Base-by-base conservation (phyloP, 1,140 invertebrate genomes). In the Penaeus japonicus region DNA sequence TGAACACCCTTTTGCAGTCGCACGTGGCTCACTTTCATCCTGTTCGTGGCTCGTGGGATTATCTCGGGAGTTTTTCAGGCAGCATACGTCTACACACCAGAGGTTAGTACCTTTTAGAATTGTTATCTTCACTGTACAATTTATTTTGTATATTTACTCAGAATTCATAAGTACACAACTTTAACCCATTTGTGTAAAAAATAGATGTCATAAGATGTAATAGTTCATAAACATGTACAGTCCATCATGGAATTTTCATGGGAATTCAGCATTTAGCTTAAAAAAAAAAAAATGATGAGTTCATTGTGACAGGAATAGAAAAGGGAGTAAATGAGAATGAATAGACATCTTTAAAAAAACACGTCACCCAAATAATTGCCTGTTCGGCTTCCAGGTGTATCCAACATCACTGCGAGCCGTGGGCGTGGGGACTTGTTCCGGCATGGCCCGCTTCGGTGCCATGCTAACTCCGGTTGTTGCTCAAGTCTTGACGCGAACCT, bases 61-160 rank as follows among this genome's bases (percentile, higher is more conserved):
- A 98, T 99, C 89, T 97, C 97, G 47, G 97, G 97, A 2, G 95
- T 98, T 5, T 99, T 99, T 92, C 97, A 98, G 94, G 97, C 97
- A 22, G 96, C 97, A 0, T 99, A 99, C 92, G 97, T 99, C 22
- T 99, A 99, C 91, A 98, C 98, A 22, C 97, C 97, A 32, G 97
- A 98, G 94, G 96, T 98, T 89, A 92, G 89, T 79, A 20, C 27
- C 5, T 20, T 15, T 22, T 10, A n/a, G 32, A 1, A 15, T 20
- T 57, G 17, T 53, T 35, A 55, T 47, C 20, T 35, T n/a, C n/a
- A n/a, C n/a, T n/a, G n/a, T n/a, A 30, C 47, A 79, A 35, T 4
- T 32, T 2, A 39, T 32, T 35, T 39, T 79, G 47, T 79, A 35
- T 47, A 39, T 30, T 10, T 32, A 30, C 10, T 79, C n/a, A n/a